Base-by-base conservation (phyloP, 2,797 vertebrate species). In the Otolemur crassicaudatus region DNA sequence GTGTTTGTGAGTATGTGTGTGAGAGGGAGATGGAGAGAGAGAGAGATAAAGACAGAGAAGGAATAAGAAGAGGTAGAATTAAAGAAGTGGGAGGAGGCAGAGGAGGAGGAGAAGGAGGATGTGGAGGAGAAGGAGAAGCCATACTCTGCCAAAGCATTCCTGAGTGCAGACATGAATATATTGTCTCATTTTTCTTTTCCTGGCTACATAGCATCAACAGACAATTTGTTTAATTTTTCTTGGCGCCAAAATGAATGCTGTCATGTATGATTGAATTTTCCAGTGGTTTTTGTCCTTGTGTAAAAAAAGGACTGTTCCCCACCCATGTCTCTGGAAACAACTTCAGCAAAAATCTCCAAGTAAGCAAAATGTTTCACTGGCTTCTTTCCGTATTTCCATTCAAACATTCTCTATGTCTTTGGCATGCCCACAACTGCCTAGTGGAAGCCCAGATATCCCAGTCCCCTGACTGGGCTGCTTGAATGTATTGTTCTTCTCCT, bases 221-320 rank as follows among this genome's bases (percentile, higher is more conserved):
- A 83, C 69, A 80, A 87, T 90, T 85, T 29, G 6, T 63, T 31
- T 93, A 76, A 87, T 90, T 90, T 92, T 93, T 87, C 69, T 90
- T 95, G 87, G 94, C 84, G 60, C 23, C 13, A 7, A 79, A 96
- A 61, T n/a, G 17, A 82, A 25, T 67, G 60, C 16, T 92, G n/a
- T 87, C 69, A 94, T 90, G 93, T 49, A 40, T 76, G 79, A 94
- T 29, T 95, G 72, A 25, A 88, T 94, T 95, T 95, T 87, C 84
- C 56, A 90, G 25, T 75, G 43, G 25, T 87, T 95, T 90, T 90
- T 92, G 22, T 72, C 46, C 53, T 92, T 72, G 40, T 92, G 43
- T 56, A 79, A 69, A 73, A 70, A 91, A 61, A 67, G 61, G 22
- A 34, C 37, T 72, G 12, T 9, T 63, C 43, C 37, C 17, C 20